Evolutionary conservation across 2,113 vertebrate genomes (phyloP).

Genomic region (Lepisosteus oculatus): DNA sequence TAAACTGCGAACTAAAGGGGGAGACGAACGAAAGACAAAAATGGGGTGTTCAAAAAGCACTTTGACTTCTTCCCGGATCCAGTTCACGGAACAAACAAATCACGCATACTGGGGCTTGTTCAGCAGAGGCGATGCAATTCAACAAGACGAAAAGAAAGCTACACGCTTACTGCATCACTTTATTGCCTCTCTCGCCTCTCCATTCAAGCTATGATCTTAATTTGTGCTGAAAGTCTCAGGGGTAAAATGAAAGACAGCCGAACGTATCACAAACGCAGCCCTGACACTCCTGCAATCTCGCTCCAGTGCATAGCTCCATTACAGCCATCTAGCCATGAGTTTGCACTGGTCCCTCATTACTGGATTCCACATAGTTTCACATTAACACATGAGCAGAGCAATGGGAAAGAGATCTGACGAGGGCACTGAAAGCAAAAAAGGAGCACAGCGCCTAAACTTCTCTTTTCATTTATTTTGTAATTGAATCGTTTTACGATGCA

Average conservation of each 20-base stretch:
- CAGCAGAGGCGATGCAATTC: no score
- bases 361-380: not conserved
- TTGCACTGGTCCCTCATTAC: not conserved
- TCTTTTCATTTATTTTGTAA: not conserved
- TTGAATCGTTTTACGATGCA: not conserved
- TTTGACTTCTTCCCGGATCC: no score
- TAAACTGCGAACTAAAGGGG: no score
- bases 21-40: no score
- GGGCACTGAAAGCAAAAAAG: no score
- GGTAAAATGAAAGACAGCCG: not conserved
- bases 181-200: not conserved
- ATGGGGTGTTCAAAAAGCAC: no score
- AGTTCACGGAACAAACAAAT: no score
- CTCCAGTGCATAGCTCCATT: not conserved
- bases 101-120: no score
- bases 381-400: not conserved
- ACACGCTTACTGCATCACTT: not conserved
- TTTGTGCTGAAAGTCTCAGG: not conserved
- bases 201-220: slow-evolving; percentile 1
- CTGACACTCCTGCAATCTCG: slow-evolving; percentile 7
- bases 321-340: not conserved
- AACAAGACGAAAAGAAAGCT: not conserved
- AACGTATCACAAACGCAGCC: not conserved
- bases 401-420: not conserved
- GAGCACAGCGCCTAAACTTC: no score